Percentiles rank a stretch among this genome's conserved stretches.
Evolutionary conservation across 2,113 vertebrate species (phyloP).

Genomic region (Athene noctua): DNA sequence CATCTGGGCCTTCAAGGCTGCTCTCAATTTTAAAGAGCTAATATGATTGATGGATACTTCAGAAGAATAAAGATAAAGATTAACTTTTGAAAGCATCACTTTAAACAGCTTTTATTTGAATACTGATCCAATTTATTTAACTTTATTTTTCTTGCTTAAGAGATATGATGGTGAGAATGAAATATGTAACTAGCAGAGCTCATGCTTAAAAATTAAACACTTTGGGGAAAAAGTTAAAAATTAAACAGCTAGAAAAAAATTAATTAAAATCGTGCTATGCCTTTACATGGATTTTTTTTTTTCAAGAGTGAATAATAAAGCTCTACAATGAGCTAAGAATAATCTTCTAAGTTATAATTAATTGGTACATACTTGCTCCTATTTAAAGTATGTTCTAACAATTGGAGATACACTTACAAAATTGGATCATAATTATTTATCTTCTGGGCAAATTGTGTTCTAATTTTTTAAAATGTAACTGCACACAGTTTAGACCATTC

Average conservation of each 20-base stretch:
- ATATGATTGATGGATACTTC: slow-evolving; percentile 44
- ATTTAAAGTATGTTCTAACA: slow-evolving; percentile 63
- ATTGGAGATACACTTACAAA: slow-evolving; percentile 69
- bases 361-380: slow-evolving; percentile 63
- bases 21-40: slow-evolving; percentile 38
- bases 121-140: slow-evolving; percentile 51
- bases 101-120: slow-evolving; percentile 55
- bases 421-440: slow-evolving; percentile 68
- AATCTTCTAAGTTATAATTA: slow-evolving; percentile 71
- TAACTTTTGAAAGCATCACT: slow-evolving; percentile 42
- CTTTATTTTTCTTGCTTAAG: slow-evolving; percentile 51
- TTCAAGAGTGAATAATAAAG: slow-evolving; percentile 46
- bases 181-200: slow-evolving; percentile 10
- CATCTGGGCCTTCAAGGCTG: neutral
- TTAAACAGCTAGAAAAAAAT: slow-evolving; percentile 40
- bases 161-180: slow-evolving; percentile 40
- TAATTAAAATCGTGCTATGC: slow-evolving; percentile 57
- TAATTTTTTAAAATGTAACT: slow-evolving; percentile 66
- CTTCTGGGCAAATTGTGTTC: slow-evolving; percentile 66
- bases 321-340: slow-evolving; percentile 57
- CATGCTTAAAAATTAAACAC: slow-evolving; percentile 58
- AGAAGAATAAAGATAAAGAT: slow-evolving; percentile 38
- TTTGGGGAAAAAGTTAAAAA: slow-evolving; percentile 55
- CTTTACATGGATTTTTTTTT: slow-evolving; percentile 29
- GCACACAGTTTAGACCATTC: slow-evolving; percentile 40